Evolutionary conservation across 2,888 invertebrate species (phyloP).

Genomic region (Cabera pusaria): DNA sequence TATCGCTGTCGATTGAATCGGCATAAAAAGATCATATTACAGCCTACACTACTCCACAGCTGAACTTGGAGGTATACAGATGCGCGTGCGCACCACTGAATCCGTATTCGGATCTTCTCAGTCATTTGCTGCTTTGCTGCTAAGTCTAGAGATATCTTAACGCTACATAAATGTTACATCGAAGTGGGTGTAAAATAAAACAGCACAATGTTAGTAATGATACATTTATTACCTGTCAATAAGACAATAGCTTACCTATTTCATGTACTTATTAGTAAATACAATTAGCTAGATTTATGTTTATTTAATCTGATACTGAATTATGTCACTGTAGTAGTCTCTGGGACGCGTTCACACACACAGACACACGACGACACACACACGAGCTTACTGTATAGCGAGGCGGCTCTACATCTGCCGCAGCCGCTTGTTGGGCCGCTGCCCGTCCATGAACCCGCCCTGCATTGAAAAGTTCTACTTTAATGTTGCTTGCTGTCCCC

Average conservation of each 20-base stretch:
- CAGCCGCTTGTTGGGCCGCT: slow-evolving; percentile 79
- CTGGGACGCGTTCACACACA: slow-evolving; percentile 49
- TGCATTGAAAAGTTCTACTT: slow-evolving; percentile 34
- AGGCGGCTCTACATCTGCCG: slow-evolving; percentile 65
- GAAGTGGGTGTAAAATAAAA: no score
- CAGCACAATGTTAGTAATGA: slow-evolving; percentile 65
- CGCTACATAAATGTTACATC: no score
- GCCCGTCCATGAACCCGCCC: slow-evolving; percentile 79
- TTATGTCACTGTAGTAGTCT: slow-evolving; percentile 67
- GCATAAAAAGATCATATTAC: no score
- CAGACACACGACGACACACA: slow-evolving; percentile 60
- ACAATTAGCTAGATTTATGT: slow-evolving; percentile 78
- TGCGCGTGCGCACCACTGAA: no score
- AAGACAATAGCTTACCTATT: slow-evolving; percentile 75
- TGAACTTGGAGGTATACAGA: no score
- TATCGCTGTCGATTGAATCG: no score
- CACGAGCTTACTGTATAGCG: slow-evolving; percentile 28
- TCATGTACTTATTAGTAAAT: slow-evolving; percentile 82
- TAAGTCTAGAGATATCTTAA: no score
- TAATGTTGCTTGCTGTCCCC: background rate
- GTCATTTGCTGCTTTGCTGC: no score
- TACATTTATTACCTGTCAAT: slow-evolving; percentile 79
- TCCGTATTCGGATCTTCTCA: no score
- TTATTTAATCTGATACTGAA: slow-evolving; percentile 30
- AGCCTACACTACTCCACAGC: no score